Percentiles rank a stretch among this genome's conserved stretches.
Evolutionary conservation across 92 coral and sea anemone genomes (phyloP).

Genomic region (Epizoanthus stellaris): DNA sequence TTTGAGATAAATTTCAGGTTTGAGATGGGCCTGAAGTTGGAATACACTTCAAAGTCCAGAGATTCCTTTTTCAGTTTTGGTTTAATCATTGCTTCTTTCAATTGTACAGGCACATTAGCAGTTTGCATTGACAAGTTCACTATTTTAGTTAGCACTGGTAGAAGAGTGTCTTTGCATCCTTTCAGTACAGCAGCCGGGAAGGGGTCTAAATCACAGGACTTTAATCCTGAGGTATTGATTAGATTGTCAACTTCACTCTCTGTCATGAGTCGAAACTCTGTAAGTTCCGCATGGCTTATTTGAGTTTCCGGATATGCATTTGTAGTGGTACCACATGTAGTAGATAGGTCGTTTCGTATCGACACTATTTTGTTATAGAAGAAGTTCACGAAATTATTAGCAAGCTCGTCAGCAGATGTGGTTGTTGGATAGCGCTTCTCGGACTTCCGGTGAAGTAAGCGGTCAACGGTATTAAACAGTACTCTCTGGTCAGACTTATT

Average conservation of each 20-base stretch:
- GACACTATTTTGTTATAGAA: conserved; percentile 32
- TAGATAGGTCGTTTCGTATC: conserved; percentile 40
- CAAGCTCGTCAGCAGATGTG: conserved; percentile 46
- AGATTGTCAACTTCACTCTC: conserved; percentile 42
- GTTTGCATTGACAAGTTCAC: conserved; percentile 53
- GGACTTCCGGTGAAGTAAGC: conserved; percentile 44
- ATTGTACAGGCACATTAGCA: conserved; percentile 47
- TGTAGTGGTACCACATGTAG: conserved; percentile 21
- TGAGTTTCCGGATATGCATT: conserved; percentile 25
- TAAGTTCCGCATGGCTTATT: conserved; percentile 23
- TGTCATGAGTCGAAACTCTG: conserved; percentile 48
- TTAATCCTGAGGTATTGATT: conserved; percentile 22
- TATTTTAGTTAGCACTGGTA: conserved; percentile 30
- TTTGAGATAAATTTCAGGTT: conserved; percentile 48
- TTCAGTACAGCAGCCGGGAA: conserved; percentile 4
- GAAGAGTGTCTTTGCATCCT: conserved; percentile 10
- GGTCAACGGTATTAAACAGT: conserved; percentile 43
- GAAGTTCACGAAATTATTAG: conserved; percentile 61
- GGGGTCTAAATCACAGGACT: neutral
- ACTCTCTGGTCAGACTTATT: conserved; percentile 42
- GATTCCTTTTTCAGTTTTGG: conserved; percentile 61
- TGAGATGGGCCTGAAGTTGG: conserved; percentile 60
- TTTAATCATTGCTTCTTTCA: conserved; percentile 53
- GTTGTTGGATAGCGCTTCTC: conserved; percentile 58
- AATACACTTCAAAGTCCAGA: conserved; percentile 43